A percentile compares a stretch with the other conserved stretches of the same genome.
These are phyloP conservation scores for Cremastinae sp. DNA, from an alignment of 2,888 invertebrate genomes.

Conservation along the genomic window DNA sequence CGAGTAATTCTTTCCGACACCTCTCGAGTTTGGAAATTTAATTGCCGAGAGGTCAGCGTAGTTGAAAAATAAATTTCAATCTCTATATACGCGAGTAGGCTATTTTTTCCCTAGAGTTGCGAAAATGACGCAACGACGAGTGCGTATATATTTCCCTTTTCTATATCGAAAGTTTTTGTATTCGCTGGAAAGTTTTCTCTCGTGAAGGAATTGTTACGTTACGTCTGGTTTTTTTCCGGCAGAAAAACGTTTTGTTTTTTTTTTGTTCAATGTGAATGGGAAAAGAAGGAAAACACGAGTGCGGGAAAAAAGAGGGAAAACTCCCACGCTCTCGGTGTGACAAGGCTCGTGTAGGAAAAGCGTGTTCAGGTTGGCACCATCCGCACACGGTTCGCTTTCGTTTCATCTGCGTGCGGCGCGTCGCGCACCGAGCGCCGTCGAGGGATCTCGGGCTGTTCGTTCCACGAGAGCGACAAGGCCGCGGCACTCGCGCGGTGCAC, in stretches of 20 bases:
- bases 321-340: constrained; percentile 19
- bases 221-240: background rate
- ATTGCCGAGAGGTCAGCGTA: too few relatives aligned
- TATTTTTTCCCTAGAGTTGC: too few relatives aligned
- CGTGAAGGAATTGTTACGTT: background rate
- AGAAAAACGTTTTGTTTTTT: background rate
- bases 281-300: constrained; percentile 1
- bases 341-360: constrained; percentile 51
- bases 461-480: constrained; percentile 47
- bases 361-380: constrained; percentile 40
- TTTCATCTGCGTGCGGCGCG: constrained; percentile 58
- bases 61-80: too few relatives aligned
- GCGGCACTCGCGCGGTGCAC: constrained; percentile 78
- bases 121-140: constrained; percentile 29
- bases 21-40: too few relatives aligned
- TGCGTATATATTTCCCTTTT: too few relatives aligned
- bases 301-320: background rate
- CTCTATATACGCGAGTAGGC: constrained; percentile 2
- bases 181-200: background rate
- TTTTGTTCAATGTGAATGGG: background rate
- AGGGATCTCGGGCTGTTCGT: constrained; percentile 39
- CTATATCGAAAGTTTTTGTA: constrained; percentile 7
- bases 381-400: constrained; percentile 38
- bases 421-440: constrained; percentile 56
- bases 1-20: too few relatives aligned